Conservation (phyloP, 2,113 vertebrate genomes). For the Gallinago undulata region DNA sequence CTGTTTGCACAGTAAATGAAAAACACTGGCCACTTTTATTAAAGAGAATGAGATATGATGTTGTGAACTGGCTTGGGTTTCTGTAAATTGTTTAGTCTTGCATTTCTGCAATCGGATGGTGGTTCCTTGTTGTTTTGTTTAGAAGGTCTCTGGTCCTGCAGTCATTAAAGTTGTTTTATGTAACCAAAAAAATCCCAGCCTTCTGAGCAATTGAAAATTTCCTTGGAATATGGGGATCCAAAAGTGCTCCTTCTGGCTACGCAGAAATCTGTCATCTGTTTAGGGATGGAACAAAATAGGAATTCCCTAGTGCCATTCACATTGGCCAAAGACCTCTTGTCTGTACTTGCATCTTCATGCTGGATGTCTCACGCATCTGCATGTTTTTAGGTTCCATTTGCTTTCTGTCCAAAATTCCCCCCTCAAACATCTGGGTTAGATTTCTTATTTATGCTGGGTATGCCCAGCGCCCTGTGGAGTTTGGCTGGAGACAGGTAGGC, state of each 20-base stretch:
- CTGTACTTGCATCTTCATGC: not conserved
- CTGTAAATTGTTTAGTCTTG: conserved; percentile 8
- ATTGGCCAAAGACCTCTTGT: not conserved
- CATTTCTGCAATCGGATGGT: not conserved
- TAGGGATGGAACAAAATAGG: not conserved
- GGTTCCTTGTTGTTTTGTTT: not conserved
- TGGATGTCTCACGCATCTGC: not conserved
- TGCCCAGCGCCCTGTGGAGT: not conserved
- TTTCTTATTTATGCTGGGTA: not conserved
- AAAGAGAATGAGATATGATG: not conserved
- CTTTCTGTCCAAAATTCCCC: not conserved
- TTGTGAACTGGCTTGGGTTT: not conserved
- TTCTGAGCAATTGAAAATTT: not conserved
- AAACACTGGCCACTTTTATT: not conserved
- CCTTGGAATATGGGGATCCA: not conserved
- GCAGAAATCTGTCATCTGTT: not conserved
- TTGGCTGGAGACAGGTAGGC: not conserved
- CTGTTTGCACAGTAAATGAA: not conserved
- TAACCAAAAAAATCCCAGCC: not conserved
- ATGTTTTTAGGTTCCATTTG: not conserved
- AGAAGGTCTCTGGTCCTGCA: not conserved
- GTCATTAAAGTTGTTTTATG: not conserved
- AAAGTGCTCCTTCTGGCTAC: not conserved
- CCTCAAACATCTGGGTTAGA: not conserved
- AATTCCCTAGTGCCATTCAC: not conserved